Percentiles rank a stretch among this genome's conserved stretches.
phyloP scores from a whole-genome alignment of 2,888 invertebrate species.

The Sinodicranocentrus sp. region DNA sequence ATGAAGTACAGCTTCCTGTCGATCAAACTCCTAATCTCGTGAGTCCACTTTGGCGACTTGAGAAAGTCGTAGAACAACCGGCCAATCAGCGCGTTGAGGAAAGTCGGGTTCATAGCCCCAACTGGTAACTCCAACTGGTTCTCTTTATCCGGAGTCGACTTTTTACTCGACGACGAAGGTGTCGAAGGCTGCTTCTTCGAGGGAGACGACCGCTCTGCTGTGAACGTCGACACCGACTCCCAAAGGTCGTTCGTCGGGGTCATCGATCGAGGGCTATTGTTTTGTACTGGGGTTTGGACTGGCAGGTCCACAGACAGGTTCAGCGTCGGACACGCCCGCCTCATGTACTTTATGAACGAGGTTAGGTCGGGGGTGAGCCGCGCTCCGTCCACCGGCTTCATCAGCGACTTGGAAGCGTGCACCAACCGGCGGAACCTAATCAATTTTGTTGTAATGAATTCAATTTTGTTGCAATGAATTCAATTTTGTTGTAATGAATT shows the following conservation, averaged over 20 bases:
- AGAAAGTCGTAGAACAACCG: constrained; percentile 91
- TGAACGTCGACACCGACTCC: constrained; percentile 8
- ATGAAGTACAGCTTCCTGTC: constrained; percentile 92
- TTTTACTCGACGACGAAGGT: constrained; percentile 62
- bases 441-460: too few species aligned
- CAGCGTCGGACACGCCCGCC: constrained; percentile 51
- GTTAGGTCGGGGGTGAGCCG: background rate
- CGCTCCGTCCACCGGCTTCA: too few species aligned
- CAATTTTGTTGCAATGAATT: too few species aligned
- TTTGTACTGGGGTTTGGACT: background rate
- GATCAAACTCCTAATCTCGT: constrained; percentile 86
- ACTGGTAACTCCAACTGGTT: constrained; percentile 66
- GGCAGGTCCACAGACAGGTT: background rate
- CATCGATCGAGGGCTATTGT: background rate
- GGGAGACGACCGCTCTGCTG: background rate
- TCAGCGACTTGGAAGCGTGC: background rate
- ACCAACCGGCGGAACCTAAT: constrained; percentile 41
- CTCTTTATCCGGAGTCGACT: constrained; percentile 54
- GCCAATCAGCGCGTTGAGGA: constrained; percentile 89
- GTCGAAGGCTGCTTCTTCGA: background rate
- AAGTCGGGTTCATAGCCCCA: constrained; percentile 79
- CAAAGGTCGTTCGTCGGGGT: constrained; percentile 11
- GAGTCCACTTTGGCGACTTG: constrained; percentile 85
- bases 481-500: constrained; percentile 12
- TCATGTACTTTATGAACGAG: constrained; percentile 62